Conservation (phyloP, 2,888 invertebrate species). For the Caenorhabditis sp. region DNA sequence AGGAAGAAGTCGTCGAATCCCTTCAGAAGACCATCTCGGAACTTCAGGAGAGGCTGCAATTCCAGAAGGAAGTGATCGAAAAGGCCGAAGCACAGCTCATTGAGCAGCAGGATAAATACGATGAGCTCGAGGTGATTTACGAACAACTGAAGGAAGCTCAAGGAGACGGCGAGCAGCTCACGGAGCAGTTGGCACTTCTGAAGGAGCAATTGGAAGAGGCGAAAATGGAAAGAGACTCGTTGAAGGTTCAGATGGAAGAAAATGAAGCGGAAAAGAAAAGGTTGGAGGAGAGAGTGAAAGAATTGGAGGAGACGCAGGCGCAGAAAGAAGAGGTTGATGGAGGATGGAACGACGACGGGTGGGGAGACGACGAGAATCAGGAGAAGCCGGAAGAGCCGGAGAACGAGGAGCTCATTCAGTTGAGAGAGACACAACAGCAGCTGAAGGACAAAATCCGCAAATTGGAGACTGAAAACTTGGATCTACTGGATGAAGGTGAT, state of each 20-base stretch:
- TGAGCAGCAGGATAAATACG: slow-evolving; percentile 43
- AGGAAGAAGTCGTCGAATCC: background rate
- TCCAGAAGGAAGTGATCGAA: slow-evolving; percentile 39
- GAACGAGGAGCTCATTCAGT: background rate
- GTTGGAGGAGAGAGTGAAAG: background rate
- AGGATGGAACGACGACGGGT: slow-evolving; percentile 51
- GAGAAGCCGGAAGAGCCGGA: background rate
- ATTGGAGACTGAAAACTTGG: background rate
- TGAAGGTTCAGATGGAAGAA: background rate
- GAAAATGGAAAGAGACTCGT: background rate
- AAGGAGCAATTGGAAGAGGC: background rate
- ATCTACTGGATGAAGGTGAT: background rate
- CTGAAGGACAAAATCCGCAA: background rate
- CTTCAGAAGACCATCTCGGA: slow-evolving; percentile 24
- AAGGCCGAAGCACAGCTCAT: slow-evolving; percentile 35
- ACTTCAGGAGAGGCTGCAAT: slow-evolving; percentile 2
- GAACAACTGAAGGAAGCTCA: slow-evolving; percentile 1
- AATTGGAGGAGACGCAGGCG: slow-evolving; percentile 6
- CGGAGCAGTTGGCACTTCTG: background rate
- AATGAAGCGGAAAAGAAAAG: background rate
- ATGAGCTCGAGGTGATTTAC: slow-evolving; percentile 28
- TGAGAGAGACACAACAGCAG: background rate
- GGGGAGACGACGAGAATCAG: slow-evolving; percentile 27
- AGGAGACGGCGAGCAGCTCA: background rate
- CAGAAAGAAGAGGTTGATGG: slow-evolving; percentile 7